phyloP scores from a whole-genome alignment of 2,888 invertebrate genomes.

The Steromphala cineraria region DNA sequence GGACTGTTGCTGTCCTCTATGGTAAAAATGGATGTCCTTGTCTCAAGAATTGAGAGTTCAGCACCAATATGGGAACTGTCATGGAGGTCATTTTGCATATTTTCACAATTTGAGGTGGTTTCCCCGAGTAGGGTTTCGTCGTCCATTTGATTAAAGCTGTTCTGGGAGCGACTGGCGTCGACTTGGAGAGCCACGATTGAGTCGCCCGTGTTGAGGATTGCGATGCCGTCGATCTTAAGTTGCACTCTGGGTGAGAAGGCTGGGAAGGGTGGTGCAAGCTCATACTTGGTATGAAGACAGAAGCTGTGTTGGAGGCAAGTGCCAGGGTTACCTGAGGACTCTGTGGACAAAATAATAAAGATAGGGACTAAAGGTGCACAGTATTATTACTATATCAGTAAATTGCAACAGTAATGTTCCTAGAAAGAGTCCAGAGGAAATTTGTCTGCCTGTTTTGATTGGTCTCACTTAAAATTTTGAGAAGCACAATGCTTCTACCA shows the following conservation, averaged over 20 bases:
- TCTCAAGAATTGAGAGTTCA: background rate
- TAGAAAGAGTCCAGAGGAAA: too few species aligned
- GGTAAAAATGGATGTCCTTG: background rate
- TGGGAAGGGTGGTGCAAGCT: conserved; percentile 81
- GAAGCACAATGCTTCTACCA: too few species aligned
- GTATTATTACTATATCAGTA: too few species aligned
- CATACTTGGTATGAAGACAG: conserved; percentile 93
- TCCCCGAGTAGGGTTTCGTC: background rate
- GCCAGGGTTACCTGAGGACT: conserved; percentile 30
- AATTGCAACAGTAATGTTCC: too few species aligned
- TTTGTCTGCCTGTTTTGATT: too few species aligned
- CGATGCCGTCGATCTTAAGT: conserved; percentile 78
- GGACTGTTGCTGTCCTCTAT: conserved; percentile 17
- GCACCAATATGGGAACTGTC: conserved; percentile 17
- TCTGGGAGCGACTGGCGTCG: background rate
- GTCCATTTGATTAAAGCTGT: conserved; percentile 12
- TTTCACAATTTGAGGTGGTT: background rate
- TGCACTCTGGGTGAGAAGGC: conserved; percentile 70
- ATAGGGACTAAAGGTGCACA: too few species aligned
- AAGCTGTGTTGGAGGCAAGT: conserved; percentile 90
- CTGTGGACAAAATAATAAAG: background rate
- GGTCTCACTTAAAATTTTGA: too few species aligned
- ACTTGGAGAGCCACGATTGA: conserved; percentile 85
- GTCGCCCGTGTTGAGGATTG: conserved; percentile 90
- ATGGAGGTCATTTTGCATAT: background rate